Evolutionary conservation across 2,888 invertebrate genomes (phyloP).

Genomic region (Caenorhabditis becei): DNA sequence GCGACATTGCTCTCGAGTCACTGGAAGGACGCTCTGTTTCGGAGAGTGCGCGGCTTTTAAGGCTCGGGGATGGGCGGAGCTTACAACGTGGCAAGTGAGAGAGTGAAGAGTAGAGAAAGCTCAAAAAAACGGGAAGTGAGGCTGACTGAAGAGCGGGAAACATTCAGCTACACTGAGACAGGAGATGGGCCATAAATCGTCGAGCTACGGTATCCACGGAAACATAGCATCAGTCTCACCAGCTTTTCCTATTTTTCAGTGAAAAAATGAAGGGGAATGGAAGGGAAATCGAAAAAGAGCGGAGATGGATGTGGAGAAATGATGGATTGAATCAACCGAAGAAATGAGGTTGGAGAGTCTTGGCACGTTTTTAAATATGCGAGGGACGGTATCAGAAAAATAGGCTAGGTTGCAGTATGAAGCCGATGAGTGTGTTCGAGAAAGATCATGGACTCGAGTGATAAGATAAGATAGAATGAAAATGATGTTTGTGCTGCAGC

Average conservation of each 20-base stretch:
- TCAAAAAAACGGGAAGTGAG: background rate
- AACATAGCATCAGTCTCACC: conserved; percentile 19
- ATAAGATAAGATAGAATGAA: too few species aligned
- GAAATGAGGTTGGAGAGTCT: too few species aligned
- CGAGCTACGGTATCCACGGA: conserved; percentile 54
- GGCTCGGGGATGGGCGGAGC: conserved; percentile 14
- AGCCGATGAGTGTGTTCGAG: too few species aligned
- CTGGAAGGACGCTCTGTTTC: conserved; percentile 6
- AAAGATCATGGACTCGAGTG: too few species aligned
- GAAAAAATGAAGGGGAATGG: background rate
- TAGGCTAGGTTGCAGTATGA: too few species aligned
- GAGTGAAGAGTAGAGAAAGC: conserved; percentile 22
- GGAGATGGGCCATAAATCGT: conserved; percentile 43
- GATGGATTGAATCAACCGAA: too few species aligned
- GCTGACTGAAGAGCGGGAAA: background rate
- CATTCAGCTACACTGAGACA: background rate
- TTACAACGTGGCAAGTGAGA: conserved; percentile 27
- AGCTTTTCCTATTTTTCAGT: too few species aligned
- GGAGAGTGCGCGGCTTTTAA: conserved; percentile 18
- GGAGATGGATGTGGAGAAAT: too few species aligned
- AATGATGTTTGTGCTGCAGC: too few species aligned
- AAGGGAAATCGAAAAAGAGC: background rate
- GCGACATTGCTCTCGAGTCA: conserved; percentile 11
- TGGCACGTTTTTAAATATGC: too few species aligned
- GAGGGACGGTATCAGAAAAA: too few species aligned